Percentiles rank a stretch among this genome's conserved stretches.
These are phyloP conservation scores for Acromyrmex charruanus DNA, from an alignment of 1,140 invertebrate genomes.

Conservation along the genomic window DNA sequence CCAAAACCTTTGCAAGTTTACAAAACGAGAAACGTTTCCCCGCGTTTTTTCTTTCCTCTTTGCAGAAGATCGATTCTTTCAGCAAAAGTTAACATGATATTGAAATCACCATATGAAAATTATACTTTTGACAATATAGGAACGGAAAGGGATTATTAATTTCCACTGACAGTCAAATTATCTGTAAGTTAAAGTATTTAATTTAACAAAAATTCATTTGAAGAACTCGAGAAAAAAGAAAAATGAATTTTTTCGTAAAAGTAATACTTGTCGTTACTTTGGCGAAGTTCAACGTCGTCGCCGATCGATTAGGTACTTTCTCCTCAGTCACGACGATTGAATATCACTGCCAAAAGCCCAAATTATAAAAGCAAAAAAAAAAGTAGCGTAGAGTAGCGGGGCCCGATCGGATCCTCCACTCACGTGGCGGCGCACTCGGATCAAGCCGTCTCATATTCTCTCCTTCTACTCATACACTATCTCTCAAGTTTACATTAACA, in stretches of 20 bases:
- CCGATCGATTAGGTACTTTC: constrained; percentile 68
- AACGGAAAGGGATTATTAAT: neutral
- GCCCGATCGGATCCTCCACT: constrained; percentile 15
- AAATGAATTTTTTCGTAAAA: constrained; percentile 19
- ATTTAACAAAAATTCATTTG: neutral
- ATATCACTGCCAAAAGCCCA: constrained; percentile 86
- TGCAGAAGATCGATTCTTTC: neutral
- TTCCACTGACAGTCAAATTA: neutral
- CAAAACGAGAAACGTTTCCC: neutral
- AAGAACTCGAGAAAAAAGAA: neutral
- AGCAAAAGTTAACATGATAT: neutral
- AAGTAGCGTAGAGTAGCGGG: constrained; percentile 42
- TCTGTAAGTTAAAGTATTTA: neutral
- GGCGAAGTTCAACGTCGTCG: constrained; percentile 14
- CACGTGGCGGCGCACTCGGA: neutral
- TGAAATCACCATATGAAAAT: neutral
- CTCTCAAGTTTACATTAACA: constrained; percentile 45
- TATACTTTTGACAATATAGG: neutral
- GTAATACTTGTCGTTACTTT: constrained; percentile 17
- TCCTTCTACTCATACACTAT: constrained; percentile 25
- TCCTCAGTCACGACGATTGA: constrained; percentile 85
- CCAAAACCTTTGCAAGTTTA: constrained; percentile 9
- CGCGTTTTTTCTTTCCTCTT: neutral
- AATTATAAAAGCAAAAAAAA: constrained; percentile 68
- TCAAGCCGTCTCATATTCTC: constrained; percentile 30